Conservation (phyloP, 2,113 vertebrate genomes). For the Dascyllus trimaculatus region DNA sequence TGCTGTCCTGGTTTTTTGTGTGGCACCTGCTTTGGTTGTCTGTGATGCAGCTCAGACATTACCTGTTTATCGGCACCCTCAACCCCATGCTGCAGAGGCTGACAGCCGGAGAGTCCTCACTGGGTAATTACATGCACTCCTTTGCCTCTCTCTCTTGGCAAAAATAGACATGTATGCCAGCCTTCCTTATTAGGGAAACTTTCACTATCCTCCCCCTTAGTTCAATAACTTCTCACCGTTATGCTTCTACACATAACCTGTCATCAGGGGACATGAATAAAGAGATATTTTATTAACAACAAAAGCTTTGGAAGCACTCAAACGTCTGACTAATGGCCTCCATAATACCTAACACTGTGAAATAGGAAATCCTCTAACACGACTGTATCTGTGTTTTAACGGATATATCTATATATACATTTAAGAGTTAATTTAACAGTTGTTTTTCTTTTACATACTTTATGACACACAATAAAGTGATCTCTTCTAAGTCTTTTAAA, state of each 20-base stretch:
- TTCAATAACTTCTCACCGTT: neutral
- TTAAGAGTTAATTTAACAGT: too few relatives aligned
- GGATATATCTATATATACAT: too few relatives aligned
- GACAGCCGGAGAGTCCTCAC: slow-evolving; percentile 57
- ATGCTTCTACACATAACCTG: neutral
- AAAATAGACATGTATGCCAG: neutral
- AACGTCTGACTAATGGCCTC: too few relatives aligned
- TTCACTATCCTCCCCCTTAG: neutral
- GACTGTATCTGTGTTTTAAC: too few relatives aligned
- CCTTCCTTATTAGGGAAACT: neutral
- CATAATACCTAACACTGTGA: too few relatives aligned
- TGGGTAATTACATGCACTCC: slow-evolving; percentile 80
- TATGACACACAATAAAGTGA: too few relatives aligned
- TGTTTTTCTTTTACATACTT: neutral
- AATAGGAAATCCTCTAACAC: too few relatives aligned
- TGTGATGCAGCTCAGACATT: slow-evolving; percentile 91
- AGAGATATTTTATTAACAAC: neutral
- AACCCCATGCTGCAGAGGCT: slow-evolving; percentile 88
- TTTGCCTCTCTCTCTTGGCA: neutral
- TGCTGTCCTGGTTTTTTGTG: slow-evolving; percentile 86
- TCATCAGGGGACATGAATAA: neutral
- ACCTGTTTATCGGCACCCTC: slow-evolving; percentile 93
- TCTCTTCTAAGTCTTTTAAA: too few relatives aligned
- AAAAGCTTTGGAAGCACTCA: neutral
- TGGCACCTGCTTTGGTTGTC: slow-evolving; percentile 93